phyloP scores from a whole-genome alignment of 2,888 invertebrate species.

The Helicoverpa assulta region DNA sequence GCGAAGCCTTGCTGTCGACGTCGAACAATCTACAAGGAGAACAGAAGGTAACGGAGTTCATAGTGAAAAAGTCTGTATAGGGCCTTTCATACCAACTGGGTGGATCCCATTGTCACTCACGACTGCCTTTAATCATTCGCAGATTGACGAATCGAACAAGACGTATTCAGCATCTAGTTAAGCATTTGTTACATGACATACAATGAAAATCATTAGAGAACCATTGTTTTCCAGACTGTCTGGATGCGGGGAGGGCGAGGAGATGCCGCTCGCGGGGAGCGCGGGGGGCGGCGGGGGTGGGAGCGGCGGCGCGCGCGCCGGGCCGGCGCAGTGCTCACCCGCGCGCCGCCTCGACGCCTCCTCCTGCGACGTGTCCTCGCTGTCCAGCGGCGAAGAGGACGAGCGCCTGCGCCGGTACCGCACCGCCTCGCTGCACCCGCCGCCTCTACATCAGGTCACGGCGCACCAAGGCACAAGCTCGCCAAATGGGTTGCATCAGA shows the following conservation, averaged over 20 bases:
- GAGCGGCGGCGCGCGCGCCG: slow-evolving; percentile 71
- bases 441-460: slow-evolving; percentile 66
- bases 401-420: slow-evolving; percentile 87
- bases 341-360: slow-evolving; percentile 87
- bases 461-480: slow-evolving; percentile 64
- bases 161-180: too few relatives aligned
- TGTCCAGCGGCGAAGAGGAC: slow-evolving; percentile 89
- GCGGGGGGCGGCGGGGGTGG: slow-evolving; percentile 63
- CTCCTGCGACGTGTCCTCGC: slow-evolving; percentile 87
- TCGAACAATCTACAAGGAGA: slow-evolving; percentile 91
- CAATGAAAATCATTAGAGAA: too few relatives aligned
- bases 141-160: too few relatives aligned
- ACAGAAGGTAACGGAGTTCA: slow-evolving; percentile 80
- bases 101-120: too few relatives aligned
- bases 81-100: too few relatives aligned
- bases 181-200: background rate
- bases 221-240: slow-evolving; percentile 79
- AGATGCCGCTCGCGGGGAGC: slow-evolving; percentile 85
- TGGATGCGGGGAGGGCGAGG: slow-evolving; percentile 85
- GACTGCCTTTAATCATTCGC: too few relatives aligned
- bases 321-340: slow-evolving; percentile 87
- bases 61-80: too few relatives aligned
- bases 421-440: slow-evolving; percentile 73
- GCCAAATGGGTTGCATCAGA: slow-evolving; percentile 62
- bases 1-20: slow-evolving; percentile 94